Evolutionary conservation across 2,113 vertebrate genomes (phyloP), one percentile per base, ranked within the genome.

Genomic region (Megaceryle maxima): DNA sequence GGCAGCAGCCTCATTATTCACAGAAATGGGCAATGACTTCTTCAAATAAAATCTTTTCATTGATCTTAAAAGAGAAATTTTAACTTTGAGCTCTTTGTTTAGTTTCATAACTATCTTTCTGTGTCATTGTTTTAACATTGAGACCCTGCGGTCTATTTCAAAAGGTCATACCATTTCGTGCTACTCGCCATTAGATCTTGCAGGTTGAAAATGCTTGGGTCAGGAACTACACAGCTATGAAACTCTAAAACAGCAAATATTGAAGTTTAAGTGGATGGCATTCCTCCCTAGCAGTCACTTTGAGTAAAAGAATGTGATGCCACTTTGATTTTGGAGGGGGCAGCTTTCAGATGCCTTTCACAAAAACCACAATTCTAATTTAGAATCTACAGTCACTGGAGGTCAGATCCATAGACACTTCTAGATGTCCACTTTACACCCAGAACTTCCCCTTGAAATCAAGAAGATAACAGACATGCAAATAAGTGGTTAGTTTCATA

Each of bases 1-100:
- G 67, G 41, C 50, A 94, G 82, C 26, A 90, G 88, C 55, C 83
- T 95, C 79, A 66, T 94, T 96, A 95, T 90, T 94, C 91, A 86
- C 19, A 88, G 79, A 92, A 96, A 94, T 22, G 14, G 50, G 67
- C 63, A 83, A 44, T 79, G 95, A 83, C 55, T 69, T 90, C 82
- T 92, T 94, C 50, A 95, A 76, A 92, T 80, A 73, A 93, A 93
- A 66, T 76, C 7, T 67, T 83, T 86, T 66, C 31, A 73, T 77
- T 93, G 75, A 95, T 95, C 85, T 94, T 94, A 76, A 93, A 95
- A 79, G 88, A 91, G 67, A 83, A 94, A 64, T 66, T 93, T 76
- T 95, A 79, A 80, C 85, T 94, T 88, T 90, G 75, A 95, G 59
- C 33, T 74, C 76, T 95, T 81, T 82, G 67, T 84, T 87, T 72